These are phyloP conservation scores for Dasysyrphus tricinctus DNA, from an alignment of 2,888 invertebrate species.

Conservation along the genomic window DNA sequence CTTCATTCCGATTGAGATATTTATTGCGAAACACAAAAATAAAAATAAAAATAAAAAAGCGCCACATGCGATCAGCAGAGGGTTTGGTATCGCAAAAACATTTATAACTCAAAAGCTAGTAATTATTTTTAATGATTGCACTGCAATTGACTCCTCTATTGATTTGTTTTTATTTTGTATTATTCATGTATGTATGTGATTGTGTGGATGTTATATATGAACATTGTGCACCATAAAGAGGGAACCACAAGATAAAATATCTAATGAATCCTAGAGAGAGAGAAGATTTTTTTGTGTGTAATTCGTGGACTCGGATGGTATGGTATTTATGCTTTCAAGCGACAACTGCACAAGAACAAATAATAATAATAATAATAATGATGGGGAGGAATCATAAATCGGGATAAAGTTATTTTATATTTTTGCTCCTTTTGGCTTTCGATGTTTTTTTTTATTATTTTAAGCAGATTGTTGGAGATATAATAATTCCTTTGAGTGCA, in stretches of 20 bases:
- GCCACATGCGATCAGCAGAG: neutral
- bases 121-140: slow-evolving; percentile 74
- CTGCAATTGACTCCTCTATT: slow-evolving; percentile 67
- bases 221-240: too few relatives aligned
- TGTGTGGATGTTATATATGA: neutral
- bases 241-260: slow-evolving; percentile 25
- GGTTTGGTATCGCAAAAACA: slow-evolving; percentile 42
- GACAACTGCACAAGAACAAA: neutral
- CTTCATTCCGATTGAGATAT: slow-evolving; percentile 74
- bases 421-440: neutral
- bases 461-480: neutral
- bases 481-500: slow-evolving; percentile 23
- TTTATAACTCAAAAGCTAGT: slow-evolving; percentile 70
- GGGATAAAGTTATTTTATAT: slow-evolving; percentile 31
- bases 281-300: neutral
- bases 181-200: neutral
- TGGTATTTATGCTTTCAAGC: slow-evolving; percentile 30
- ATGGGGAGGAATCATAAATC: slow-evolving; percentile 46
- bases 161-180: slow-evolving; percentile 25
- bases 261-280: slow-evolving; percentile 21
- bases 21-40: slow-evolving; percentile 60
- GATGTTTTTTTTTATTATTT: neutral
- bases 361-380: slow-evolving; percentile 13
- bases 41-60: slow-evolving; percentile 26
- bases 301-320: neutral